Conservation (phyloP, 1,140 invertebrate species). For the Eriocheir sinensis region DNA sequence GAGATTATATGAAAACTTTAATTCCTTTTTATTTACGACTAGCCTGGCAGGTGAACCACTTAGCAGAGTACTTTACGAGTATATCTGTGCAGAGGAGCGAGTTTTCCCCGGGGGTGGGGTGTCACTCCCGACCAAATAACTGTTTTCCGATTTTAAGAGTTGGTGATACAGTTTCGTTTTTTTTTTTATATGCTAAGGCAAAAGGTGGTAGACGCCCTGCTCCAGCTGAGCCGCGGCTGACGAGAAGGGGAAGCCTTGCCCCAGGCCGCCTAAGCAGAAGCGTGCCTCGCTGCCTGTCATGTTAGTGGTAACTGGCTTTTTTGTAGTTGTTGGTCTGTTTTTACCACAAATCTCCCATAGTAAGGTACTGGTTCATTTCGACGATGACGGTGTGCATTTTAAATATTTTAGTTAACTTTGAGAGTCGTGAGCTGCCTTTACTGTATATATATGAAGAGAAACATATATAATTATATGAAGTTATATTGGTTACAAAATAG, state of each 20-base stretch:
- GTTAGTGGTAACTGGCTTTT: not conserved
- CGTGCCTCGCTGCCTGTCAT: not conserved
- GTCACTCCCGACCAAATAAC: not conserved
- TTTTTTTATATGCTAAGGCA: not conserved
- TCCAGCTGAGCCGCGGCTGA: not conserved
- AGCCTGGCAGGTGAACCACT: too few relatives aligned
- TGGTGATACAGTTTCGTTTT: too few relatives aligned
- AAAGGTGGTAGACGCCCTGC: not conserved
- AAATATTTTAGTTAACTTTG: not conserved
- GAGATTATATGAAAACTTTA: not conserved
- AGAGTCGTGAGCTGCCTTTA: conserved; percentile 45
- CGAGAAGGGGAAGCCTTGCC: not conserved
- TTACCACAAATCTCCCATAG: not conserved
- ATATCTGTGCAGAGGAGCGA: not conserved
- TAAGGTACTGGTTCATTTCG: not conserved
- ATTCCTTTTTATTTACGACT: not conserved
- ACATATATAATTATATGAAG: conserved; percentile 41
- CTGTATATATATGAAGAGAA: conserved; percentile 41
- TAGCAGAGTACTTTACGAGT: too few relatives aligned
- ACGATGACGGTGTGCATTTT: not conserved
- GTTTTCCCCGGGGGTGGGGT: not conserved
- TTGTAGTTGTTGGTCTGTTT: too few relatives aligned
- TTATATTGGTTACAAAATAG: conserved; percentile 12
- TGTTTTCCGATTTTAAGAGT: not conserved
- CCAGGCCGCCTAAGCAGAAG: not conserved